phyloP scores from a whole-genome alignment of 2,113 vertebrate species.

The crab-eating macaque (Macaca fascicularis) region DNA sequence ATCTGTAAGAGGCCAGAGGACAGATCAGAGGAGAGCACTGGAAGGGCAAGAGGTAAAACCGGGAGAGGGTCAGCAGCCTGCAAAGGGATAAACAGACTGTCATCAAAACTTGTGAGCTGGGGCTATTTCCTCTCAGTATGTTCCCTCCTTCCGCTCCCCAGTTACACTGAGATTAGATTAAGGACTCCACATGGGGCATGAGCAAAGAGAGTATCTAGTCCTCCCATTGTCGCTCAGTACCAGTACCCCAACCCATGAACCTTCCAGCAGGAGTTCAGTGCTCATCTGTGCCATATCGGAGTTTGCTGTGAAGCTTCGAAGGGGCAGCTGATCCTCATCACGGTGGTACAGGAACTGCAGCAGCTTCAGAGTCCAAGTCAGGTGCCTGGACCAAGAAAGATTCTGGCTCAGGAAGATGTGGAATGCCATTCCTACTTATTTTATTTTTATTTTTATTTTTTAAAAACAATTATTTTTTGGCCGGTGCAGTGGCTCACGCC shows the following conservation, averaged over 20 bases:
- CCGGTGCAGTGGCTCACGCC: no score
- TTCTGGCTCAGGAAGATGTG: background rate
- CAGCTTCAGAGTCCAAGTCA: slow-evolving; percentile 96
- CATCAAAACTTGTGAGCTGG: background rate
- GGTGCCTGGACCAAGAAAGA: slow-evolving; percentile 85
- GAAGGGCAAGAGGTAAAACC: background rate
- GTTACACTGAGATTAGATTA: slow-evolving; percentile 21
- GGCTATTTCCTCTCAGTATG: background rate
- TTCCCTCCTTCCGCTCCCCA: background rate
- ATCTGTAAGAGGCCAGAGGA: slow-evolving; percentile 83
- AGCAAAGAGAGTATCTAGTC: background rate
- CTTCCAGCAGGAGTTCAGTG: slow-evolving; percentile 92
- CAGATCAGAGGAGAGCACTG: background rate
- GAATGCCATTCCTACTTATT: background rate
- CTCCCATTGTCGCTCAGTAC: background rate
- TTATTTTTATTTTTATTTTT: no score
- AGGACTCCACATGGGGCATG: background rate
- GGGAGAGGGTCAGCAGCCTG: background rate
- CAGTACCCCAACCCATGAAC: slow-evolving; percentile 77
- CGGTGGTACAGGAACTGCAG: slow-evolving; percentile 88
- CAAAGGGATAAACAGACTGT: background rate
- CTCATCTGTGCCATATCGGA: slow-evolving; percentile 94
- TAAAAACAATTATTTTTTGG: no score
- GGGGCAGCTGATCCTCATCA: slow-evolving; percentile 90
- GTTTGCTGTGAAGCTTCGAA: slow-evolving; percentile 92